phyloP scores from a whole-genome alignment of 1,140 invertebrate genomes.

The Homalodisca vitripennis region DNA sequence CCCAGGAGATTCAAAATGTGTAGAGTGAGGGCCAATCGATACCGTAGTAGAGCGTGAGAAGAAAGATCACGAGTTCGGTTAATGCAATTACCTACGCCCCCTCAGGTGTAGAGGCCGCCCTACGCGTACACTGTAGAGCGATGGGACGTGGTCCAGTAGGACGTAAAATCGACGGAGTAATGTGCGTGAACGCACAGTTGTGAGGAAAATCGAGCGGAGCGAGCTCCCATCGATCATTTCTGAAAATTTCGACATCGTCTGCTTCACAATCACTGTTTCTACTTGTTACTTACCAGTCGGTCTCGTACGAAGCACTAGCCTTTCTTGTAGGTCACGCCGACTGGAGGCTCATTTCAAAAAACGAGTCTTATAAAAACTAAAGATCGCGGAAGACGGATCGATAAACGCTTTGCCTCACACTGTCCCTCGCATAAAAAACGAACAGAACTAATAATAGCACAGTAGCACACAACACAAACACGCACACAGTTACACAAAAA shows the following conservation, averaged over 20 bases:
- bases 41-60: no score
- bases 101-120: no score
- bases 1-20: no score
- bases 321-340: slow-evolving; percentile 12
- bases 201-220: no score
- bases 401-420: neutral
- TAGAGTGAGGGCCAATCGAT: no score
- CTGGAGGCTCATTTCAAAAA: slow-evolving; percentile 2
- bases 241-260: no score
- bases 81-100: no score
- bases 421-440: slow-evolving; percentile 5
- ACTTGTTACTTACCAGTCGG: slow-evolving; percentile 1
- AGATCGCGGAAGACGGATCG: slow-evolving; percentile 13
- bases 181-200: neutral
- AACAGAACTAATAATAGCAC: neutral
- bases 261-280: neutral
- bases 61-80: no score
- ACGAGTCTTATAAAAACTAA: slow-evolving; percentile 14
- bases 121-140: no score
- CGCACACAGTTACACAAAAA: neutral
- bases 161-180: neutral
- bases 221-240: no score
- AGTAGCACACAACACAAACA: neutral
- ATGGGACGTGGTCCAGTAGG: no score
- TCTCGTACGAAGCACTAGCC: slow-evolving; percentile 11